Evolutionary conservation across 2,888 invertebrate genomes (phyloP), one percentile per base, ranked within the genome.

Genomic region (Parapristionchus giblindavisi): DNA sequence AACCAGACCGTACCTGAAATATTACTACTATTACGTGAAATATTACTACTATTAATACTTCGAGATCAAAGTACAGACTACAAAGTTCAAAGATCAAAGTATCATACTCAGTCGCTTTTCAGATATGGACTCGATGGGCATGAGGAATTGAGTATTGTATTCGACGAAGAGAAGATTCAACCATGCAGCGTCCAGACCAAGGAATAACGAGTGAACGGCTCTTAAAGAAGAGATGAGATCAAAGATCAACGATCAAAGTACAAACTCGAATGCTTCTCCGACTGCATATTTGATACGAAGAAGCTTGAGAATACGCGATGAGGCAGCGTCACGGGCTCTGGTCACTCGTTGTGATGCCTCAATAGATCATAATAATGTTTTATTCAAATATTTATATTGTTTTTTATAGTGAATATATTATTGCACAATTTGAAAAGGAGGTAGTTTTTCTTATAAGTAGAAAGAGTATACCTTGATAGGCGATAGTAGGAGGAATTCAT

Each of bases 231-330:
- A 48, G 27, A 61, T 60, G n/a, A 38, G 51, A 11, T 43, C 43
- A 65, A 58, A 48, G 36, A 38, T n/a, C 40, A 65, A 56, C 6
- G 14, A 29, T 11, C 4, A 48, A 43, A 54, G 29, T 1, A 56
- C 71, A 56, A 24, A 71, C 71, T 61, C 38, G 51, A 73, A 73
- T 21, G 38, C 14, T 27, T 73, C 60, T 2, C 48, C 73, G 3
- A 73, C 73, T 1, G 73, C 73, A 36, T 61, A 73, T 60, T 73
- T 51, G 21, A 29, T 36, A 4, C 61, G 29, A n/a, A 73, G 60
- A 21, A 61, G 73, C n/a, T 51, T 43, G 24, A 73, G 73, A 34
- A 73, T 73, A 2, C 61, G 11, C 4, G 60, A 24, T 4, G 73
- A 73, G n/a, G 73, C 58, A 1, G 73, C 40, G 34, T 73, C 61